Conservation (phyloP, 2,888 invertebrate genomes). For the Brachyopa scutellaris region DNA sequence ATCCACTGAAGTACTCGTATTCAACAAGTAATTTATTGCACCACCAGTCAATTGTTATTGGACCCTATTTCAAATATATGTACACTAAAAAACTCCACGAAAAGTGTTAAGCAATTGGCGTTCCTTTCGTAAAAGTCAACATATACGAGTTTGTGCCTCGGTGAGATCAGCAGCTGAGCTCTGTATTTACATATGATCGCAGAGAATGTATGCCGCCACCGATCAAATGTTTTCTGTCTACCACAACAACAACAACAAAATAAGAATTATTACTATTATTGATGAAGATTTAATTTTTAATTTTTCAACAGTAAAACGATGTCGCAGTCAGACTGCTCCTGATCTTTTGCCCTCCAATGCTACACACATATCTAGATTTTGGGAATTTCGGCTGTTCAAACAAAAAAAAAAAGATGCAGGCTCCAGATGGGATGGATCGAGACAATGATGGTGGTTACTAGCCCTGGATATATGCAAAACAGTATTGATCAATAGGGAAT, state of each 20-base stretch:
- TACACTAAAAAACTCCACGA: background rate
- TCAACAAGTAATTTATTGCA: conserved; percentile 16
- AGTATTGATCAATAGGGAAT: conserved; percentile 23
- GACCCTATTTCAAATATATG: background rate
- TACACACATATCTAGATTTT: background rate
- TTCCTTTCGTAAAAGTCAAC: conserved; percentile 3
- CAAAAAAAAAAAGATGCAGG: conserved; percentile 34
- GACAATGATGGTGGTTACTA: background rate
- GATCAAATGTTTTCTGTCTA: background rate
- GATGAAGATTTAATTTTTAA: conserved; percentile 15
- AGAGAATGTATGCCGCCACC: conserved; percentile 13
- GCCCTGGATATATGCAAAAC: conserved; percentile 31
- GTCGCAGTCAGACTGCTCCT: background rate
- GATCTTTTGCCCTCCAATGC: background rate
- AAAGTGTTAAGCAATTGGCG: conserved; percentile 20
- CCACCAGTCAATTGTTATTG: background rate
- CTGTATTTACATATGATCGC: background rate
- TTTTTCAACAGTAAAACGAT: background rate
- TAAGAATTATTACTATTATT: conserved; percentile 15
- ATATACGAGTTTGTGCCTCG: background rate
- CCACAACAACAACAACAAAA: background rate
- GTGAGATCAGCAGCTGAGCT: conserved; percentile 28
- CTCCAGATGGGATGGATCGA: background rate
- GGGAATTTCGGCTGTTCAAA: background rate
- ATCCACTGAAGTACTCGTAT: background rate